These are phyloP conservation scores for Pogoniulus pusillus DNA, from an alignment of 2,797 vertebrate genomes.

Conservation along the genomic window DNA sequence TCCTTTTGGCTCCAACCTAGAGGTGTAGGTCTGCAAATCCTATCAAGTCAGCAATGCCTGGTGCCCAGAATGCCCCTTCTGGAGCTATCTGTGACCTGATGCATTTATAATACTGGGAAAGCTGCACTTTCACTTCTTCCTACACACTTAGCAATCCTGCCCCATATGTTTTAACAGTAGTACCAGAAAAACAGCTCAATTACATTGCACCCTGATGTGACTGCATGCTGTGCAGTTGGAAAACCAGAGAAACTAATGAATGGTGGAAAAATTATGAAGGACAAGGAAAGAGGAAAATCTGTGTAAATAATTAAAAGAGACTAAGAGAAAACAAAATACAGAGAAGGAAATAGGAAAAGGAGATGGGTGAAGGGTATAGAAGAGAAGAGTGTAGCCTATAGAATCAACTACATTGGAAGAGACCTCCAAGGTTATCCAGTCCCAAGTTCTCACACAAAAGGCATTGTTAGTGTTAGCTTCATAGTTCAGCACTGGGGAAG, in stretches of 20 bases:
- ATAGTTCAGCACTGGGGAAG: background rate
- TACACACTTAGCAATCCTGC: conserved; percentile 57
- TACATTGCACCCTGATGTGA: conserved; percentile 75
- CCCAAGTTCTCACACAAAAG: background rate
- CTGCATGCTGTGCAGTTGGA: conserved; percentile 69
- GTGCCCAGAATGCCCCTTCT: conserved; percentile 25
- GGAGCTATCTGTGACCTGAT: conserved; percentile 64
- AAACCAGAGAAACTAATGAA: conserved; percentile 76
- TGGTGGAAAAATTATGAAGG: conserved; percentile 49
- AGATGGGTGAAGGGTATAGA: too few relatives aligned
- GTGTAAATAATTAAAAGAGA: conserved; percentile 36
- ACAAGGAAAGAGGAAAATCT: conserved; percentile 56
- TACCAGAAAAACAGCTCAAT: conserved; percentile 76
- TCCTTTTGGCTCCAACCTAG: background rate
- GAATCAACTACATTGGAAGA: too few relatives aligned
- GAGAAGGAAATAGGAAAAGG: background rate
- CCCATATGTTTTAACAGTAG: conserved; percentile 49
- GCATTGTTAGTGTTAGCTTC: background rate
- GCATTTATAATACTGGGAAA: conserved; percentile 30
- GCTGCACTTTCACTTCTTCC: conserved; percentile 40
- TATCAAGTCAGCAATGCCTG: background rate
- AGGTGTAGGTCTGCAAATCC: background rate
- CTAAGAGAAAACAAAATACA: background rate
- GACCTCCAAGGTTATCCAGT: too few relatives aligned
- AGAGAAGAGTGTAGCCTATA: too few relatives aligned